phyloP scores from a whole-genome alignment of 2,113 vertebrate genomes.

The Spermophilus dauricus region DNA sequence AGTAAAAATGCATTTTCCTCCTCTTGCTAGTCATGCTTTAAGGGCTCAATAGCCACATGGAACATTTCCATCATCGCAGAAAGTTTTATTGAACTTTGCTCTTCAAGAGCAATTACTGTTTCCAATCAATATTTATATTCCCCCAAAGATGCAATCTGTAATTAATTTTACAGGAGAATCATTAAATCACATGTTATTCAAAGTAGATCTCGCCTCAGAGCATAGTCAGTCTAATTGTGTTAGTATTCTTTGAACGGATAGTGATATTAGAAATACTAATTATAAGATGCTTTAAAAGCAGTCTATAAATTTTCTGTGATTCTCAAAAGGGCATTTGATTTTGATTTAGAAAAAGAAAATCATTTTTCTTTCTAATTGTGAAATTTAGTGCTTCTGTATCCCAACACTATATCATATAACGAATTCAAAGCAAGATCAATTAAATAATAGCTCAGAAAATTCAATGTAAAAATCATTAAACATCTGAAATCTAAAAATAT shows the following conservation, averaged over 20 bases:
- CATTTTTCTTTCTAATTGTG: neutral
- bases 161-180: neutral
- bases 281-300: neutral
- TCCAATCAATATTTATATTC: slow-evolving; percentile 12
- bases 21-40: neutral
- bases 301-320: neutral
- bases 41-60: neutral
- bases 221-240: neutral
- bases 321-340: neutral
- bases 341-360: neutral
- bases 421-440: neutral
- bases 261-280: neutral
- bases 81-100: neutral
- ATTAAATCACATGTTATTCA: neutral
- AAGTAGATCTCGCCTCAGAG: neutral
- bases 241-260: neutral
- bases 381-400: neutral
- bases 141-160: neutral
- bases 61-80: neutral
- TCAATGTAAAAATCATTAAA: neutral
- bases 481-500: slow-evolving; percentile 1
- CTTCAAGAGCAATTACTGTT: slow-evolving; percentile 44
- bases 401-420: neutral
- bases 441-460: neutral
- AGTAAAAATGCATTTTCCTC: neutral